Conservation (phyloP, 2,888 invertebrate species). For the Trilocha varians region DNA sequence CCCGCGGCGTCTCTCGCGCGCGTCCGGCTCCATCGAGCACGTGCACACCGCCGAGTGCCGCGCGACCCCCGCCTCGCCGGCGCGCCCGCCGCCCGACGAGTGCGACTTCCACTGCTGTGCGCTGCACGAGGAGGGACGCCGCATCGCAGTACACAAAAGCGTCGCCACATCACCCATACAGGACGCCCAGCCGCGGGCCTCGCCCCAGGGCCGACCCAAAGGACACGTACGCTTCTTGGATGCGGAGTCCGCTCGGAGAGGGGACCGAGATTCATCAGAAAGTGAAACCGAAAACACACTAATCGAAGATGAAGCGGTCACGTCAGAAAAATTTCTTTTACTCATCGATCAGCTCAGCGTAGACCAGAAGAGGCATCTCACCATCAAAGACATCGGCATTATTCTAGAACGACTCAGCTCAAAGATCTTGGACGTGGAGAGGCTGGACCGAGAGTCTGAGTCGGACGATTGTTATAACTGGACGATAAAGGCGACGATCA, state of each 20-base stretch:
- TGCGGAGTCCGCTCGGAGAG: constrained; percentile 75
- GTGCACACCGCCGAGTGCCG: constrained; percentile 86
- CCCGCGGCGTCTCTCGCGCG: constrained; percentile 81
- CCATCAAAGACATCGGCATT: constrained; percentile 95
- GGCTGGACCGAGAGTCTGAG: constrained; percentile 92
- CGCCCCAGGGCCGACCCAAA: constrained; percentile 79
- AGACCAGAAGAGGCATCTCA: constrained; percentile 92
- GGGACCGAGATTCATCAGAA: constrained; percentile 90
- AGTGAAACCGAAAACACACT: constrained; percentile 95
- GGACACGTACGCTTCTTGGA: constrained; percentile 91
- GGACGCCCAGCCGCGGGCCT: constrained; percentile 79
- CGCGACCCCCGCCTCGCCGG: constrained; percentile 76
- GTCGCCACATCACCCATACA: constrained; percentile 95
- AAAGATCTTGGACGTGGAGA: constrained; percentile 94
- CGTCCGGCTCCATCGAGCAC: constrained; percentile 78
- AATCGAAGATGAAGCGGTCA: constrained; percentile 91
- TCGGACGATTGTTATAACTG: constrained; percentile 96
- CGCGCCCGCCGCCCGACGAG: constrained; percentile 80
- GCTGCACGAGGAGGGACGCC: constrained; percentile 92
- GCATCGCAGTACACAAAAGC: constrained; percentile 93
- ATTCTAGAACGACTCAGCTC: constrained; percentile 93
- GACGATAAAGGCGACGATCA: constrained; percentile 96
- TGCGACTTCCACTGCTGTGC: constrained; percentile 98
- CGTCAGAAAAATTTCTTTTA: constrained; percentile 92
- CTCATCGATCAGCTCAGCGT: constrained; percentile 94